Evolutionary conservation across 2,888 invertebrate genomes (phyloP), one percentile per base, ranked within the genome.

Genomic region (Subacronicta megacephala): DNA sequence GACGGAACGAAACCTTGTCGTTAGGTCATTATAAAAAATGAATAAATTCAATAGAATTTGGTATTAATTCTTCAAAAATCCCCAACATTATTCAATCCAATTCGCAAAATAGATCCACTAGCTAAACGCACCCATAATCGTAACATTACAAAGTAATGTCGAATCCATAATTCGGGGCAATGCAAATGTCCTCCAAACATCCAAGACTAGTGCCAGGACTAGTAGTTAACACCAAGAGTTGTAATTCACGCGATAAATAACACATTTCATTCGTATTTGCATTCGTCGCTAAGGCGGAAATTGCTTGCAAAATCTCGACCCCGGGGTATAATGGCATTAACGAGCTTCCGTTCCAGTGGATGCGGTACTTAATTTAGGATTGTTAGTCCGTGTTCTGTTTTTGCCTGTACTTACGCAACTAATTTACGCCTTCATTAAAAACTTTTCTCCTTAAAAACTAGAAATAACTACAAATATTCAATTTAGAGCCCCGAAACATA

Each of bases 241-340:
- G 86, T 90, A 89, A 90, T 90, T 88, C 87, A 83, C 77, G 85
- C 87, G 90, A 90, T 92, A 92, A 90, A 91, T 90, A 90, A 90
- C 90, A 89, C 89, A 90, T 90, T 90, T 90, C 84, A 82, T 84
- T 87, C 83, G 83, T 86, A 89, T 91, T 91, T 90, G 89, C 90
- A 90, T 90, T 88, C 81, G 88, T 87, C 88, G 87, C 87, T 85
- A 83, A 84, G 85, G 84, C 88, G 90, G 91, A 89, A 90, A 90
- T 90, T 90, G 89, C 90, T 89, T 87, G 90, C 88, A 85, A 88
- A 90, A 90, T 91, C 85, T 87, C 83, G 72, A 84, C 84, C 80
- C 77, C 75, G 72, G 83, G 75, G 81, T 77, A 82, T 77, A 77
- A 78, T 77, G 61, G 66, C 43, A 70, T 67, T 81, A 70, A 72